Evolutionary conservation across 2,797 vertebrate genomes (phyloP), one percentile per base, ranked within the genome.

Genomic region (Setipinna tenuifilis): DNA sequence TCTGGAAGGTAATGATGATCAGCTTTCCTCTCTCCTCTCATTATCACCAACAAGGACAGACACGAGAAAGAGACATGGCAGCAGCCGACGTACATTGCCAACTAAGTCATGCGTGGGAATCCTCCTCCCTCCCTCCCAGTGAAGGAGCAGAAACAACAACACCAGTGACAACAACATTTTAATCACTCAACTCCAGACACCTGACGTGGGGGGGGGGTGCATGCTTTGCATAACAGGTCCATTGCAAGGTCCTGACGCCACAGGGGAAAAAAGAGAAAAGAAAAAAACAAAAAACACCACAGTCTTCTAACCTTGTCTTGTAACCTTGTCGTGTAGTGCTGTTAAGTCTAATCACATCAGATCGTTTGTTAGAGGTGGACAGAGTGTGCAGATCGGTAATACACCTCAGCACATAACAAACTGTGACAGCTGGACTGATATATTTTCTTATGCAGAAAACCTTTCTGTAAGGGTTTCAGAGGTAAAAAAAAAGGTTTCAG

Each of bases 1-100:
- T 99, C 95, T 99, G 98, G 98, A 99, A 99, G 98, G 95, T 96
- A 88, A 91, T 92, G 88, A 90, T 90, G 83, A 88, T 86, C 89
- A 85, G 82, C 59, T 87, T 59, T 68, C 90, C 88, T 92, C 44
- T 61, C 83, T 81, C 86, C 50, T 54, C 9, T 86, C 87, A 89
- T 91, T 91, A 92, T 85, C 86, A 65, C 71, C 21, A 88, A 88
- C 82, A 88, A 87, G 7, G 82, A 48, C 87, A 81, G 83, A 57
- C 14, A 10, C 16, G 17, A 78, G 31, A 78, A 7, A 54, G 50
- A 54, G 2, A 54, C 9, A n/a, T n/a, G n/a, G n/a, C n/a, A 9
- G 50, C 7, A 2, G 35, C 14, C 35, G 2, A 78, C 10, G 31
- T 19, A 78, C 31, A 78, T 78, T 78, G 71, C 71, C 71, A 78